Evolutionary conservation across 2,797 vertebrate species (phyloP).

Genomic region (Smutsia gigantea): DNA sequence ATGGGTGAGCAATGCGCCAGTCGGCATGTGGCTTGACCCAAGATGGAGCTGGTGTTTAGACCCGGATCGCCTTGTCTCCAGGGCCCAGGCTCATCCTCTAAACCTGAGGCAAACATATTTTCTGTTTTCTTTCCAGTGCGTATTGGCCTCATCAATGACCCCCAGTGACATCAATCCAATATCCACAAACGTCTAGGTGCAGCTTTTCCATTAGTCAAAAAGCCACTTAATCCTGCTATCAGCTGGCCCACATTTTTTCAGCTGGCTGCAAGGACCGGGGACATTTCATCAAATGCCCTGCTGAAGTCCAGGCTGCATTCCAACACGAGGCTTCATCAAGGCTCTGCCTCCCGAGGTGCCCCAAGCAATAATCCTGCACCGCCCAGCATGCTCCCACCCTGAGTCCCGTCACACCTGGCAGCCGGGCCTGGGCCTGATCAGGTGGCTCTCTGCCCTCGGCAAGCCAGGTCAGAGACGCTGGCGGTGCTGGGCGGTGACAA

Average conservation of each 20-base stretch:
- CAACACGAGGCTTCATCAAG: neutral
- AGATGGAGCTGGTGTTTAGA: neutral
- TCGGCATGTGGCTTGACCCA: rapidly evolving
- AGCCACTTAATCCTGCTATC: neutral
- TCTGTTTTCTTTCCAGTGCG: neutral
- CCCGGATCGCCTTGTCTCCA: neutral
- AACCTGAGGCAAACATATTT: neutral
- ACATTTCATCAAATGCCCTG: neutral
- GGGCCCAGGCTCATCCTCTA: neutral
- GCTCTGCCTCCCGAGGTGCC: neutral
- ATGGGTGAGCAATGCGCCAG: rapidly evolving
- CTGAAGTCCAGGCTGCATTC: neutral
- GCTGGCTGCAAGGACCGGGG: neutral
- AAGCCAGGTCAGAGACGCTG: neutral
- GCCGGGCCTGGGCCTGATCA: neutral
- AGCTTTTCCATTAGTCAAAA: neutral
- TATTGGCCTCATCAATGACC: neutral
- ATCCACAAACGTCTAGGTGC: neutral
- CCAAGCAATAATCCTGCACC: neutral
- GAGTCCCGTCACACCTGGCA: neutral
- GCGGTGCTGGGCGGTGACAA: neutral
- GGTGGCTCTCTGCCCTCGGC: neutral
- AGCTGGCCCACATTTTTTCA: neutral
- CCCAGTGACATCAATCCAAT: neutral
- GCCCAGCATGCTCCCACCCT: neutral